These are phyloP conservation scores for Elachura formosa DNA, from an alignment of 2,113 vertebrate species.

Conservation along the genomic window DNA sequence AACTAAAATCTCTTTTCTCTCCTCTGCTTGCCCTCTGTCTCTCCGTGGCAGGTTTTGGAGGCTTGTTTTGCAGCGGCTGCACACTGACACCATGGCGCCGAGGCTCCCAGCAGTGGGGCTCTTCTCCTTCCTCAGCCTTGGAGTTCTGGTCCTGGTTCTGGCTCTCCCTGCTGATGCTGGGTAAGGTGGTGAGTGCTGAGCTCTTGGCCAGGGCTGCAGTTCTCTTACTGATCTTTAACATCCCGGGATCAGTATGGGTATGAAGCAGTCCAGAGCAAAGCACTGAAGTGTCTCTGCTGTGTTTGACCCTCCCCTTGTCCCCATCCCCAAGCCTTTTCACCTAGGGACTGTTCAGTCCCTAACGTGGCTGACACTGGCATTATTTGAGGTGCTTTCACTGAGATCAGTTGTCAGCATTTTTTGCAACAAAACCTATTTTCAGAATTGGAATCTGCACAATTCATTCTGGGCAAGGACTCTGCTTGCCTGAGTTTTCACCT, in stretches of 20 bases:
- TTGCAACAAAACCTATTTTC: conserved; percentile 10
- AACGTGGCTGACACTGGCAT: not conserved
- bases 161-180: conserved; percentile 55
- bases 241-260: fast-evolving
- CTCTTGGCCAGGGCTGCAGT: conserved; percentile 28
- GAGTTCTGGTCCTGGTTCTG: conserved; percentile 52
- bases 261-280: not conserved
- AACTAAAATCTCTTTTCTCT: not conserved
- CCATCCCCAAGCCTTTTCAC: not conserved
- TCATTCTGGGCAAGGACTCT: not conserved
- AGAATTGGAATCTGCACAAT: not conserved
- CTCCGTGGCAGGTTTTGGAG: conserved; percentile 29
- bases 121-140: conserved; percentile 6
- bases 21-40: not conserved
- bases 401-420: not conserved
- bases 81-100: conserved; percentile 50
- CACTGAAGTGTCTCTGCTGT: not conserved
- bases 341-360: not conserved
- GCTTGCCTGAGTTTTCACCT: not conserved
- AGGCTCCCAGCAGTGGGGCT: not conserved
- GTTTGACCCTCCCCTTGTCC: not conserved
- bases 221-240: not conserved
- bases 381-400: not conserved
- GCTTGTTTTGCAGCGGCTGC: not conserved
- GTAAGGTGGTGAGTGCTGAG: conserved; percentile 63